These are phyloP conservation scores for Aplochiton taeniatus DNA, from an alignment of 2,797 vertebrate species.

Conservation along the genomic window DNA sequence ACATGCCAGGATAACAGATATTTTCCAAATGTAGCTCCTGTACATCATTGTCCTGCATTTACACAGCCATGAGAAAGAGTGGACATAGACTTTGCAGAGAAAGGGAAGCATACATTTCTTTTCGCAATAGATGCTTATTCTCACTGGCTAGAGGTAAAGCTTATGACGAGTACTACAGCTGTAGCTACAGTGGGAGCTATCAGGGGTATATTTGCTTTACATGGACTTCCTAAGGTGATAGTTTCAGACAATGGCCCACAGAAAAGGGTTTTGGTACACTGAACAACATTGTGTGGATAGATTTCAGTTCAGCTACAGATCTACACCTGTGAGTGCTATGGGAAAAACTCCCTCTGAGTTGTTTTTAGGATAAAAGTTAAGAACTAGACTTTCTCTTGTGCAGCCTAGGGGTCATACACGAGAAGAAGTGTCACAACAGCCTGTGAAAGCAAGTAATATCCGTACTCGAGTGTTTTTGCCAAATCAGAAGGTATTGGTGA, in stretches of 20 bases:
- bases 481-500: slow-evolving; percentile 13
- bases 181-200: slow-evolving; percentile 13
- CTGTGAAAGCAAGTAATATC: background rate
- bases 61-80: slow-evolving; percentile 7
- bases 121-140: slow-evolving; percentile 10
- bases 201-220: background rate
- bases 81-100: slow-evolving; percentile 12
- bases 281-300: slow-evolving; percentile 10
- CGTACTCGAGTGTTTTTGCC: background rate
- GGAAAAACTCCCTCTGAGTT: slow-evolving; percentile 8
- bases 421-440: slow-evolving; percentile 4
- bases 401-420: slow-evolving; percentile 1
- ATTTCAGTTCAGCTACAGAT: slow-evolving; percentile 15
- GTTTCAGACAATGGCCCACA: slow-evolving; percentile 17
- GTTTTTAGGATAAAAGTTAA: slow-evolving; percentile 9
- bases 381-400: slow-evolving; percentile 11
- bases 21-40: too few species aligned
- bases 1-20: too few species aligned
- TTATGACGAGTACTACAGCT: slow-evolving; percentile 8
- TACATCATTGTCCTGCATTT: too few species aligned
- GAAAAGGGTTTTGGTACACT: background rate
- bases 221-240: slow-evolving; percentile 11
- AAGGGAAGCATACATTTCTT: slow-evolving; percentile 9
- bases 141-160: slow-evolving; percentile 16
- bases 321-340: background rate